phyloP scores from a whole-genome alignment of 2,797 vertebrate species.

The Oreonectes daqikongensis region DNA sequence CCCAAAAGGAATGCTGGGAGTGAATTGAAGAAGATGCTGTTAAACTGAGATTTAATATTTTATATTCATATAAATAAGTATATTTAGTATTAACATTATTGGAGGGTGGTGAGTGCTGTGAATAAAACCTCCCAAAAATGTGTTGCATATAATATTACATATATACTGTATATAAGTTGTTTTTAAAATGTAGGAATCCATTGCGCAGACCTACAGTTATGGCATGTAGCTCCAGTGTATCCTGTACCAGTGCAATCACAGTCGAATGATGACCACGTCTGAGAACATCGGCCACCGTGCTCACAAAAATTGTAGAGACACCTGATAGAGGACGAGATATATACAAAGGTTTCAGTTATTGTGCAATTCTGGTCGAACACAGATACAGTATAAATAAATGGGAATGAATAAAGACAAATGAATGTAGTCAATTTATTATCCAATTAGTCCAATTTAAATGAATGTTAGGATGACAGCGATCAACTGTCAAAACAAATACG shows the following conservation, averaged over 20 bases:
- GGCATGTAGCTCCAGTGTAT: conserved; percentile 90
- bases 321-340: conserved; percentile 66
- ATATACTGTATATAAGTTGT: neutral
- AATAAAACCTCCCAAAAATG: neutral
- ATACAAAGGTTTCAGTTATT: neutral
- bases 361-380: too few species aligned
- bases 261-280: conserved; percentile 90
- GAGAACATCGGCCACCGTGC: conserved; percentile 88
- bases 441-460: conserved; percentile 30
- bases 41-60: neutral
- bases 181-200: conserved; percentile 20
- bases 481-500: neutral
- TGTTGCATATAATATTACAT: neutral
- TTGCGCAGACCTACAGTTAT: conserved; percentile 86
- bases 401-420: conserved; percentile 14
- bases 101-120: neutral
- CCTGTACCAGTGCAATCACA: conserved; percentile 90
- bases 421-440: conserved; percentile 35
- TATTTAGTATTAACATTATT: neutral
- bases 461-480: conserved; percentile 23
- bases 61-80: neutral
- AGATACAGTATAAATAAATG: neutral
- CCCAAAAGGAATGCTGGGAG: neutral
- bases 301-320: conserved; percentile 96
- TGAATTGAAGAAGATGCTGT: neutral